These are phyloP conservation scores for Myotis lucifugus DNA, from an alignment of 2,113 vertebrate species.

Conservation along the genomic window DNA sequence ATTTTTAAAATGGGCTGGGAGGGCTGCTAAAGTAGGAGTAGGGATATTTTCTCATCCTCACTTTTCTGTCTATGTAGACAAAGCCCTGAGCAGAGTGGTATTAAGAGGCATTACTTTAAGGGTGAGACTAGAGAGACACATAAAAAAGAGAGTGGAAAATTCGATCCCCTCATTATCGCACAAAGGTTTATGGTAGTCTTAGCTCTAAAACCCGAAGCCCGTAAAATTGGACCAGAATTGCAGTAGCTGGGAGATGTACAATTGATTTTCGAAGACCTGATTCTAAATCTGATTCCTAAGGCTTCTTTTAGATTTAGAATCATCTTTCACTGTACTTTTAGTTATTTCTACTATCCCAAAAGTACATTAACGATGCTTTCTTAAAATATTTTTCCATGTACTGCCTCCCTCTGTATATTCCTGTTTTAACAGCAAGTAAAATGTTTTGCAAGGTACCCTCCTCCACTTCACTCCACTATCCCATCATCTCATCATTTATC, in stretches of 20 bases:
- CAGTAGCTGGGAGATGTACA: not conserved
- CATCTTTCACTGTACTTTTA: not conserved
- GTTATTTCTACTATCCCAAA: not conserved
- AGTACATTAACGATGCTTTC: not conserved
- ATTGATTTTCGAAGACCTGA: not conserved
- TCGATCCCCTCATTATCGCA: not conserved
- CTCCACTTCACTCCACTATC: slow-evolving; percentile 41
- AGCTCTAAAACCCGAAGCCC: not conserved
- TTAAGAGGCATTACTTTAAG: not conserved
- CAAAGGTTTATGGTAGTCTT: not conserved
- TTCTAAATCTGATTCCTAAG: not conserved
- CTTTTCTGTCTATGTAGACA: not conserved
- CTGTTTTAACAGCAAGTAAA: not conserved
- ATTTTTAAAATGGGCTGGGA: not conserved
- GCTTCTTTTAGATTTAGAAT: not conserved
- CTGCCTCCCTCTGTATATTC: not conserved
- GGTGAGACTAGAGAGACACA: not conserved
- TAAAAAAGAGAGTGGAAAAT: not conserved
- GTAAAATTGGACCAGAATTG: not conserved
- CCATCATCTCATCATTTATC: slow-evolving; percentile 64
- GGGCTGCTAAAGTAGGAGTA: not conserved
- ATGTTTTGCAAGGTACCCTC: not conserved
- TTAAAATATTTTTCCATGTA: not conserved
- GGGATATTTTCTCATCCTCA: not conserved
- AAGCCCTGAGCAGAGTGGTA: not conserved